These are phyloP conservation scores for Aix galericulata DNA, from an alignment of 2,113 vertebrate genomes.

Conservation along the genomic window DNA sequence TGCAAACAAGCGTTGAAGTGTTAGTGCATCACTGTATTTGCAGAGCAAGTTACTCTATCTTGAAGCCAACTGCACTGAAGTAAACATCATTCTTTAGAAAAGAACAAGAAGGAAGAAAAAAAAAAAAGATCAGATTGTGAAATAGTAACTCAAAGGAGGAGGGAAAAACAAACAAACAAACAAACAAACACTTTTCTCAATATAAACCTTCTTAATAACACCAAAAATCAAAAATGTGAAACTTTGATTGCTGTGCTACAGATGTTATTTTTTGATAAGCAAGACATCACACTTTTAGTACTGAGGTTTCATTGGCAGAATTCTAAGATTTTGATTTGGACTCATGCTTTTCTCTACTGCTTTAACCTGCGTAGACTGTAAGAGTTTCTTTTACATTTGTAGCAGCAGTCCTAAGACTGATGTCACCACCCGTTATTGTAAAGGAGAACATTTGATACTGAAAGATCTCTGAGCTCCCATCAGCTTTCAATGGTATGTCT, in stretches of 20 bases:
- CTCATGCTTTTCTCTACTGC: constrained; percentile 61
- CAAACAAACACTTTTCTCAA: constrained; percentile 37
- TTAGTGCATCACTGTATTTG: neutral
- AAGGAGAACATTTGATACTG: constrained; percentile 69
- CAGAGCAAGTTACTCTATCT: neutral
- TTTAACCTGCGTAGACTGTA: constrained; percentile 62
- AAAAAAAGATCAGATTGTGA: neutral
- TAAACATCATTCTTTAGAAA: constrained; percentile 20
- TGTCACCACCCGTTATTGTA: constrained; percentile 65
- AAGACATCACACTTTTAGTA: constrained; percentile 64
- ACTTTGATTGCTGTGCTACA: constrained; percentile 53
- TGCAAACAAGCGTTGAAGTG: neutral
- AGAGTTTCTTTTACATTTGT: constrained; percentile 71
- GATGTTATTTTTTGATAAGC: constrained; percentile 73
- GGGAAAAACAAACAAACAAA: neutral
- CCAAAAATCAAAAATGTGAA: constrained; percentile 53
- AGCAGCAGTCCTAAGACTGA: constrained; percentile 59
- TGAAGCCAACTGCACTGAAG: neutral
- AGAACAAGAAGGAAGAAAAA: neutral
- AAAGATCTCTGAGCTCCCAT: constrained; percentile 58
- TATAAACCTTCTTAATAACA: constrained; percentile 54
- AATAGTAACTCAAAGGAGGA: constrained; percentile 6
- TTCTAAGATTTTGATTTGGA: constrained; percentile 64
- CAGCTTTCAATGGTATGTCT: constrained; percentile 66
- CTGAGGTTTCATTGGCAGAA: constrained; percentile 57